Base-by-base conservation (phyloP, 2,797 vertebrate genomes). In the Crotalus adamanteus region DNA sequence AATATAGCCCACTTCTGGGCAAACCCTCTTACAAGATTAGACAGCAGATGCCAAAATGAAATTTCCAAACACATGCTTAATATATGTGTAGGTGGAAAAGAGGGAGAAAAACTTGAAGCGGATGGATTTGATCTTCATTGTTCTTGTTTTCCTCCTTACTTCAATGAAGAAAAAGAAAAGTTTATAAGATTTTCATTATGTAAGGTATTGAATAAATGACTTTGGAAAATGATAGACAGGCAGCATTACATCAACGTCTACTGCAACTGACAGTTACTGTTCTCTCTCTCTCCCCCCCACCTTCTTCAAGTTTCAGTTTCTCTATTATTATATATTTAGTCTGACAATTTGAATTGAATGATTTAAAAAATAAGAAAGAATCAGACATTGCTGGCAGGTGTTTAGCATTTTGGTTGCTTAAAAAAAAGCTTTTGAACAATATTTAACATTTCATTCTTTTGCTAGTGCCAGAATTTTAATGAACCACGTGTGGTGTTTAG, bases 1-100 rank as follows among this genome's bases (percentile, higher is more conserved):
- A 97, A 94, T 95, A 94, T 96, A 97, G 91, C 98, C 94, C 96
- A 96, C 96, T 98, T 96, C 94, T 97, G 97, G 97, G 97, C 96
- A 97, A 97, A 97, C 96, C 98, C 97, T 97, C 98, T 98, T 98
- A 97, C 95, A 95, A 96, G 97, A 98, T 98, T 98, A 98, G 97
- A 97, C 95, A 97, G 97, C 97, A 98, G 97, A 95, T 97, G 97
- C 95, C 95, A 96, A 97, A 97, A 96, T 97, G 97, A 96, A 95
- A 96, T 96, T 96, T 97, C 69, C 94, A 95, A 96, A 96, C 96
- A 94, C 97, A 96, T 97, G 97, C 96, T 96, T 96, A 96, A 95
- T 94, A 94, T 90, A 93, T 89, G 61, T 90, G 83, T 85, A 22
- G 83, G 69, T 26, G 78, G 94, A 94, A 56, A 55, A 88, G 92